A percentile compares a stretch with the other conserved stretches of the same genome.
These are phyloP conservation scores for Anastatus disparis DNA, from an alignment of 1,140 invertebrate species.

Conservation along the genomic window DNA sequence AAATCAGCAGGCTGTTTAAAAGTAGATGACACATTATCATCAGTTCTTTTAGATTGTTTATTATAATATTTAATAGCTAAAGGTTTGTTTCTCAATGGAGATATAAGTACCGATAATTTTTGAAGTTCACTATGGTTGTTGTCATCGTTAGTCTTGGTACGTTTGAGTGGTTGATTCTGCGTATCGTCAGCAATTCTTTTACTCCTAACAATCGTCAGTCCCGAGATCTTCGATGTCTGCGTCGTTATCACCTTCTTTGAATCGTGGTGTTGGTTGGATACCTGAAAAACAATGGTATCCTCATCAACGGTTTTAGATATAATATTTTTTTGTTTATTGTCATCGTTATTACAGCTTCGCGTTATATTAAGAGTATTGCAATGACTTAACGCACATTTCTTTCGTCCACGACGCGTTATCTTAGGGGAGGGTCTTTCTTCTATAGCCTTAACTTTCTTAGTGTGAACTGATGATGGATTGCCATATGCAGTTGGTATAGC, in stretches of 20 bases:
- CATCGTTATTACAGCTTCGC: neutral
- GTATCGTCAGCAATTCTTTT: neutral
- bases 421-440: neutral
- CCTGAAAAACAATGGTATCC: conserved; percentile 32
- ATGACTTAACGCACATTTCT: neutral
- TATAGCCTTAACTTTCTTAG: too few relatives aligned
- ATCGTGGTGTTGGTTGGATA: neutral
- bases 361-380: neutral
- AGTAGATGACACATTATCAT: conserved; percentile 14
- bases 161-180: neutral
- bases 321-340: neutral
- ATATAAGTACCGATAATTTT: conserved; percentile 32
- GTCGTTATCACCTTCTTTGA: neutral
- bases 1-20: conserved; percentile 3
- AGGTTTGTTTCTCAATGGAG: conserved; percentile 10
- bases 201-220: conserved; percentile 13
- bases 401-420: too few relatives aligned
- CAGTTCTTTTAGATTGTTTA: neutral
- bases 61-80: neutral
- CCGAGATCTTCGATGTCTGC: neutral
- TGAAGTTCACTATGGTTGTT: conserved; percentile 4
- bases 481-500: neutral
- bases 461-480: neutral
- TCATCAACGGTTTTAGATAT: neutral
- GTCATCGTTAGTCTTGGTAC: neutral